phyloP scores from a whole-genome alignment of 2,797 vertebrate species.

The Channa striata region DNA sequence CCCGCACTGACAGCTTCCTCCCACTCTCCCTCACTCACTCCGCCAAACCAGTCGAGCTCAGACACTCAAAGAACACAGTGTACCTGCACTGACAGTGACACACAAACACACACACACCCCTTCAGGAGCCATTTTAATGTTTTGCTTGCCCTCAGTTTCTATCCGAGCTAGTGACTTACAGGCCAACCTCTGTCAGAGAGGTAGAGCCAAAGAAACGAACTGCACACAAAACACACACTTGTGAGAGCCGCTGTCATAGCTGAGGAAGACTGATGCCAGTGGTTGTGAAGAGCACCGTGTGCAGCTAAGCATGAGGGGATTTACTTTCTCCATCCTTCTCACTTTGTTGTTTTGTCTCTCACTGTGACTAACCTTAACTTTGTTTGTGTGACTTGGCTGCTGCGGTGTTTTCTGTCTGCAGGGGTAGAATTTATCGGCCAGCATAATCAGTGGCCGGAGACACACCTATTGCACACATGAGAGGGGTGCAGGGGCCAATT shows the following conservation, averaged over 20 bases:
- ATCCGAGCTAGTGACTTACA: constrained; percentile 10
- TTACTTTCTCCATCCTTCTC: constrained; percentile 45
- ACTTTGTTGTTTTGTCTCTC: constrained; percentile 24
- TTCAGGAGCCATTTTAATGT: constrained; percentile 16
- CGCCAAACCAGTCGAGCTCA: constrained; percentile 49
- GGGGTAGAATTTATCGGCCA: no score
- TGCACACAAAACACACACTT: constrained; percentile 1
- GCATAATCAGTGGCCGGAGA: no score
- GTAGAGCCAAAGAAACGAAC: not conserved
- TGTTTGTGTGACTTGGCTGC: no score
- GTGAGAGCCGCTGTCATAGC: constrained; percentile 29
- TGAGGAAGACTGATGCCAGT: constrained; percentile 45
- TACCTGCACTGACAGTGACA: constrained; percentile 63
- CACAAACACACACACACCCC: constrained; percentile 30
- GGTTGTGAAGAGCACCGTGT: constrained; percentile 13
- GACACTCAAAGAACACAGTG: constrained; percentile 63
- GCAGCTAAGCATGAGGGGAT: constrained; percentile 41
- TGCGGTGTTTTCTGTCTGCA: no score
- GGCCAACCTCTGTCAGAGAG: constrained; percentile 13
- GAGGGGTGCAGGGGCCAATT: no score
- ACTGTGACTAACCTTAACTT: not conserved
- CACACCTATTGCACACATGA: no score
- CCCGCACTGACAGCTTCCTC: constrained; percentile 66
- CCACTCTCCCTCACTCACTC: constrained; percentile 49
- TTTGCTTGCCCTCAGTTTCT: not conserved